phyloP scores from a whole-genome alignment of 2,113 vertebrate genomes.

The Ia io region DNA sequence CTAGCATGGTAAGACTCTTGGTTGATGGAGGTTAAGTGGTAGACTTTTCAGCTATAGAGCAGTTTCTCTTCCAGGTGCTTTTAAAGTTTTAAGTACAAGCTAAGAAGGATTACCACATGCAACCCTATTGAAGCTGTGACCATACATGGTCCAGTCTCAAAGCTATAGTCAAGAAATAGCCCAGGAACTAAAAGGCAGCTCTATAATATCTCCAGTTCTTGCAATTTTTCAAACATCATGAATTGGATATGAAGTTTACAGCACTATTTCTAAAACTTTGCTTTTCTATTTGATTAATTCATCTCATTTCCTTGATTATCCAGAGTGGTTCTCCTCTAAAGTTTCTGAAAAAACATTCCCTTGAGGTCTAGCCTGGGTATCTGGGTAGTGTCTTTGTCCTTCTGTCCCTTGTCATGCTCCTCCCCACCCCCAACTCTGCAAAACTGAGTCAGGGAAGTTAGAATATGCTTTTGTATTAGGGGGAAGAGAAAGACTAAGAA shows the following conservation, averaged over 20 bases:
- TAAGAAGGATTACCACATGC: not conserved
- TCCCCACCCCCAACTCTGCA: not conserved
- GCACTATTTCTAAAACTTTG: not conserved
- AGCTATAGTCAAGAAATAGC: not conserved
- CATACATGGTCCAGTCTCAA: not conserved
- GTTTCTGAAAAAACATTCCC: not conserved
- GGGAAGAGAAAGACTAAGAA: slow-evolving; percentile 18
- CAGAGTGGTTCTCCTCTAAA: not conserved
- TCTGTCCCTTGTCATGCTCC: not conserved
- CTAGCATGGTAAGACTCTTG: not conserved
- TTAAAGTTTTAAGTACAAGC: not conserved
- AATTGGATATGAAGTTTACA: not conserved
- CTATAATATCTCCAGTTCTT: not conserved
- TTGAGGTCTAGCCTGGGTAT: not conserved
- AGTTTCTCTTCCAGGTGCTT: slow-evolving; percentile 5
- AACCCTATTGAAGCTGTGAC: not conserved
- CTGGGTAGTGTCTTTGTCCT: not conserved
- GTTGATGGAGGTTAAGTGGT: not conserved
- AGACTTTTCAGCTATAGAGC: not conserved
- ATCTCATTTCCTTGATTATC: not conserved
- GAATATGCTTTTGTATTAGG: not conserved
- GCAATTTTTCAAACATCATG: not conserved
- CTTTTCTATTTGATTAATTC: not conserved
- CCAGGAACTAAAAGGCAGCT: not conserved
- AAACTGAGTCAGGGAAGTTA: not conserved